Evolutionary conservation across 2,113 vertebrate species (phyloP).

Genomic region (Erythrocercus mccallii): DNA sequence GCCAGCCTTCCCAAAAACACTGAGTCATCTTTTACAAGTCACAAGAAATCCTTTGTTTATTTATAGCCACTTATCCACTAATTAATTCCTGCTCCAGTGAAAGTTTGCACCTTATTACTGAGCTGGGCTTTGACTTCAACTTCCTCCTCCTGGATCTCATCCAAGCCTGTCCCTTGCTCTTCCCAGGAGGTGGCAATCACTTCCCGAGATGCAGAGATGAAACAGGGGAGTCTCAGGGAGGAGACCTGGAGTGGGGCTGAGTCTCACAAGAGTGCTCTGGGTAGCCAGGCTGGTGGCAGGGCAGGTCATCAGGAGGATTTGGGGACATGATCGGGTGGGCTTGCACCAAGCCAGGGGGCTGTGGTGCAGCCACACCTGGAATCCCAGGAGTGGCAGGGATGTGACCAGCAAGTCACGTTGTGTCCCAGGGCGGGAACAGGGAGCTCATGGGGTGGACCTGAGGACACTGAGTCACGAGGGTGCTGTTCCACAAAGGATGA

Average conservation of each 20-base stretch:
- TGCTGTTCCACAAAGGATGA: not conserved
- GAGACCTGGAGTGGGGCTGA: not conserved
- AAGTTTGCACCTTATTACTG: not conserved
- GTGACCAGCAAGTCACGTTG: accelerated
- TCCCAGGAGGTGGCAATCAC: not conserved
- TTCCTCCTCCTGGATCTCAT: not conserved
- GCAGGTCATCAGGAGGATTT: not conserved
- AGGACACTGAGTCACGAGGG: not conserved
- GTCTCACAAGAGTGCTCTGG: not conserved
- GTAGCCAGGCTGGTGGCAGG: not conserved
- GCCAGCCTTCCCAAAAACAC: not conserved
- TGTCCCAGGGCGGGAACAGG: not conserved
- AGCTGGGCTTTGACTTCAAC: not conserved
- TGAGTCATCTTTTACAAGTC: not conserved
- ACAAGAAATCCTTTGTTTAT: not conserved
- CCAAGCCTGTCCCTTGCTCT: not conserved
- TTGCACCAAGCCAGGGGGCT: not conserved
- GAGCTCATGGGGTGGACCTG: not conserved
- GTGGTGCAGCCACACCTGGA: not conserved
- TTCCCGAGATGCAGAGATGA: not conserved
- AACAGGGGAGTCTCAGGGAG: not conserved
- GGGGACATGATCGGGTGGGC: accelerated
- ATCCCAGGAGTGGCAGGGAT: not conserved
- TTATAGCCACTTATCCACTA: not conserved
- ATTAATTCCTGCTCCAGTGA: not conserved